phyloP scores from a whole-genome alignment of 2,113 vertebrate species.

The Girardinichthys multiradiatus region DNA sequence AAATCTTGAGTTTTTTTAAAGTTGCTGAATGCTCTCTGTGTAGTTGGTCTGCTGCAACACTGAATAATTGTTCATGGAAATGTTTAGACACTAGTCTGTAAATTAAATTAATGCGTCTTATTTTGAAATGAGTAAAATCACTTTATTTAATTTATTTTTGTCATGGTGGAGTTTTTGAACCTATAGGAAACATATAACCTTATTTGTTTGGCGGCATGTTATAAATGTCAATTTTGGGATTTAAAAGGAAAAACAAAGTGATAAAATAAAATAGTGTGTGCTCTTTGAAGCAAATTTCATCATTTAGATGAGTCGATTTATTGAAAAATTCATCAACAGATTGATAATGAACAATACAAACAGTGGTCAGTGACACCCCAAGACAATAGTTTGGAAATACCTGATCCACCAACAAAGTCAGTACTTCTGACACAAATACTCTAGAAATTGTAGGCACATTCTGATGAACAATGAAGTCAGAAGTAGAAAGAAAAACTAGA shows the following conservation, averaged over 20 bases:
- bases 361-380: too few species aligned
- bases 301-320: neutral
- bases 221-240: neutral
- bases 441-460: neutral
- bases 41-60: too few species aligned
- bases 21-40: too few species aligned
- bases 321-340: neutral
- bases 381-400: too few species aligned
- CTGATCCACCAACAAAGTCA: too few species aligned
- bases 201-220: neutral
- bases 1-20: too few species aligned
- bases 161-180: neutral
- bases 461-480: neutral
- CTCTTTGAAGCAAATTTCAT: neutral
- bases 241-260: too few species aligned
- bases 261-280: too few species aligned
- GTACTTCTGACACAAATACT: neutral
- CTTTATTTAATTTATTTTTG: neutral
- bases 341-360: neutral
- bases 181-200: neutral
- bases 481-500: neutral
- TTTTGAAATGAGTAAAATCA: neutral
- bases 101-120: neutral
- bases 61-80: too few species aligned
- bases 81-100: too few species aligned